Base-by-base conservation (phyloP, 2,797 vertebrate genomes). In the Clarias platycephalus region DNA sequence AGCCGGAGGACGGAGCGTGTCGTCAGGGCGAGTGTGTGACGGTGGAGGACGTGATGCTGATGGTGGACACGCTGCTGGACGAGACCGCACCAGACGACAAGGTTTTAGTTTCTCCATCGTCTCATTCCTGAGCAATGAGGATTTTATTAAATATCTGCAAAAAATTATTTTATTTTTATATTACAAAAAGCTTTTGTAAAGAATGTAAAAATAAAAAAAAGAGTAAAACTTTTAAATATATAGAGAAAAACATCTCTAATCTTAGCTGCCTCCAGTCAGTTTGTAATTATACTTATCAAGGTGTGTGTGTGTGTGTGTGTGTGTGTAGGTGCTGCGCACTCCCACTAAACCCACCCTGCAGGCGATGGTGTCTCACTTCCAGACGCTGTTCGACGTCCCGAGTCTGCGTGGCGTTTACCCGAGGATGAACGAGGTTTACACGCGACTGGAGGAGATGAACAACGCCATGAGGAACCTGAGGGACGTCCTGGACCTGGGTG, bases 391-490 rank as follows among this genome's bases (percentile, higher is more conserved):
- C 88, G 97, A 97, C 8, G 95, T 96, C 7, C 91, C 86, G 40
- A 96, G 95, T 63, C 88, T 97, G 84, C 93, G 84, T 0, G 97
- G 97, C 0, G 87, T 98, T 82, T 97, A 94, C 86, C 96, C 97
- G 0, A 94, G 96, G 13, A 97, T 98, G 97, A 97, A 96, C 12
- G 96, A 97, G 88, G 93, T 98, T 81, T 97, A 98, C 90, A 93
- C 89, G 40, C 93, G 93, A 53, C 95, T 98, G 87, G 96, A 93
- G n/a, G 97, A 97, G 89, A 93, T 94, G 94, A 96, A 84, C 91
- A 98, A 96, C 0, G 89, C 93, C 75, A 96, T 97, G 94, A 96
- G 92, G 87, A 96, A 95, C 90, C 94, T 98, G 40, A 89, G 93
- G 0, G 95, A 96, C 55, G 84, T 97, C 37, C 93, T 98, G 75